These are phyloP conservation scores for Germaria angustata DNA, from an alignment of 2,888 invertebrate species.

Conservation along the genomic window DNA sequence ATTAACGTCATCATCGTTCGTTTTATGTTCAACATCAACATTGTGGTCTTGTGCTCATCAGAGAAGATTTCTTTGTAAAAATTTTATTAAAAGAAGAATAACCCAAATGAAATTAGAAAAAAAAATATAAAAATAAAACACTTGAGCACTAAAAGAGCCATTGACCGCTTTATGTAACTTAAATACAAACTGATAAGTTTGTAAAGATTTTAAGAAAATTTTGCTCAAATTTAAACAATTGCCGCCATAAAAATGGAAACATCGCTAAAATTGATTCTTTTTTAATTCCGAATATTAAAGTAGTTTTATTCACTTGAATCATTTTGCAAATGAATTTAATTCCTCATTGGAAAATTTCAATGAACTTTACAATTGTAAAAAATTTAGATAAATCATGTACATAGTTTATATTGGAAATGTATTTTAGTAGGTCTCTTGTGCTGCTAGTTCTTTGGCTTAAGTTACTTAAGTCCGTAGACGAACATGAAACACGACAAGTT, in stretches of 20 bases:
- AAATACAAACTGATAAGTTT: not conserved
- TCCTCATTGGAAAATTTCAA: not conserved
- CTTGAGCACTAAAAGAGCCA: constrained; percentile 41
- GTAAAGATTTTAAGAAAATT: constrained; percentile 3
- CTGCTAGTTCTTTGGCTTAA: too few relatives aligned
- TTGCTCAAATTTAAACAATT: not conserved
- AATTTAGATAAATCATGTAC: too few relatives aligned
- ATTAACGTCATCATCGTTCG: constrained; percentile 56
- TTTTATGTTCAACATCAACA: not conserved
- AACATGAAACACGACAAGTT: too few relatives aligned
- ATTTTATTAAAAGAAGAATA: not conserved
- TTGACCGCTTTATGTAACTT: constrained; percentile 18
- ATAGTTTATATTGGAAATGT: too few relatives aligned
- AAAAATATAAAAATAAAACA: not conserved
- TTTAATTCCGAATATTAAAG: constrained; percentile 1
- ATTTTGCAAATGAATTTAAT: constrained; percentile 27
- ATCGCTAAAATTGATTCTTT: not conserved
- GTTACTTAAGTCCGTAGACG: too few relatives aligned
- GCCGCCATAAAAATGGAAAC: not conserved
- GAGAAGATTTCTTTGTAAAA: constrained; percentile 10
- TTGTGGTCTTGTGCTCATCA: not conserved
- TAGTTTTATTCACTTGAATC: constrained; percentile 37
- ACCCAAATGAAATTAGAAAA: not conserved
- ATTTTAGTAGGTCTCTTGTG: too few relatives aligned
- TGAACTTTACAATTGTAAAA: not conserved